Evolutionary conservation across 2,113 vertebrate genomes (phyloP).

Genomic region (Thunnus thynnus): DNA sequence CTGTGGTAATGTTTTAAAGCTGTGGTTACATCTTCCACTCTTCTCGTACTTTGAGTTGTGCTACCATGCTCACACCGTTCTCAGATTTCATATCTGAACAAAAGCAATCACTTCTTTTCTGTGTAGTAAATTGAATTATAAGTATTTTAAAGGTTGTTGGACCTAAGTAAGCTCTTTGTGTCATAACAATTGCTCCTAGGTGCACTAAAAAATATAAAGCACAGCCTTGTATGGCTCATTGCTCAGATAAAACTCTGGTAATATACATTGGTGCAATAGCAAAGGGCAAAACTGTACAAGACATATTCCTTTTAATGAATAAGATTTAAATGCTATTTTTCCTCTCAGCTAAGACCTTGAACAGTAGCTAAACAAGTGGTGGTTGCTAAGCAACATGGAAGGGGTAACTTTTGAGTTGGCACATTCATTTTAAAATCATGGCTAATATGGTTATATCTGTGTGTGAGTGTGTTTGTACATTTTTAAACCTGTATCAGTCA

Average conservation of each 20-base stretch:
- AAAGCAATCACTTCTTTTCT: slow-evolving; percentile 18
- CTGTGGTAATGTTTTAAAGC: slow-evolving; percentile 46
- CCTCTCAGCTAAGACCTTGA: slow-evolving; percentile 56
- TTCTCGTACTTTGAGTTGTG: slow-evolving; percentile 17
- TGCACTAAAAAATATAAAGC: slow-evolving; percentile 29
- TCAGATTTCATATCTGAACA: slow-evolving; percentile 30
- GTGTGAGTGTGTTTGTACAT: slow-evolving; percentile 8
- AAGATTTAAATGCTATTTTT: slow-evolving; percentile 46
- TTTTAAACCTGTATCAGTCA: slow-evolving; percentile 39
- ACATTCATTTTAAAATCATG: slow-evolving; percentile 48
- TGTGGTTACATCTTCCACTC: slow-evolving; percentile 30
- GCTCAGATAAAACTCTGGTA: slow-evolving; percentile 36
- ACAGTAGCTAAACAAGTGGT: slow-evolving; percentile 49
- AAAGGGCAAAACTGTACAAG: slow-evolving; percentile 23
- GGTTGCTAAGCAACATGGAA: slow-evolving; percentile 64
- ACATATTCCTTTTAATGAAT: slow-evolving; percentile 51
- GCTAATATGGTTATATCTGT: slow-evolving; percentile 39
- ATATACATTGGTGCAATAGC: slow-evolving; percentile 50
- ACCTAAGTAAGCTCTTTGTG: slow-evolving; percentile 16
- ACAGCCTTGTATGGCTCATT: slow-evolving; percentile 14
- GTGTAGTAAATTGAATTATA: slow-evolving; percentile 37
- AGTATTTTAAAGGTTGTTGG: slow-evolving; percentile 36
- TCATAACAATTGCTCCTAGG: slow-evolving; percentile 13
- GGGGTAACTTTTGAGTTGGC: slow-evolving; percentile 27
- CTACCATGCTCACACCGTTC: slow-evolving; percentile 18